These are phyloP conservation scores for Genyomyrus donnyi DNA, from an alignment of 2,113 vertebrate species.

Conservation along the genomic window DNA sequence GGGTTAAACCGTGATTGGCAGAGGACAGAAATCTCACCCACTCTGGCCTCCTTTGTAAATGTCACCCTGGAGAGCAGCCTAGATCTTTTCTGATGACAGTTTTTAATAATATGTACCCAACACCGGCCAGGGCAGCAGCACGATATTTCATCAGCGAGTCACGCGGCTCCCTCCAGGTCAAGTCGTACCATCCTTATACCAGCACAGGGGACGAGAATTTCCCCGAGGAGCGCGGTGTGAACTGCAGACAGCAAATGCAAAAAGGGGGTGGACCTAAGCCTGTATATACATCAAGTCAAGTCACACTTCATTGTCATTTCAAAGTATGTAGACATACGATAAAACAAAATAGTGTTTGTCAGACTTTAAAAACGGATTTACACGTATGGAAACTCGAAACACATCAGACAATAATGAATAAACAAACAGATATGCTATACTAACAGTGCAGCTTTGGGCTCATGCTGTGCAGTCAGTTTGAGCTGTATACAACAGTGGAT, in stretches of 20 bases:
- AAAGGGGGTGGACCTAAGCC: background rate
- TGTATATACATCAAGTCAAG: background rate
- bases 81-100: background rate
- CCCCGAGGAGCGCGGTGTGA: background rate
- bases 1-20: background rate
- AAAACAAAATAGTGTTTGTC: background rate
- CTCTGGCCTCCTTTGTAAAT: background rate
- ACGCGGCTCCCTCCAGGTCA: background rate
- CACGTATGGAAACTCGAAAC: background rate
- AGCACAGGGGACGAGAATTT: background rate
- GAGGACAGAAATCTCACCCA: background rate
- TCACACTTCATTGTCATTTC: background rate
- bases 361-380: background rate
- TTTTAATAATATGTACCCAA: background rate
- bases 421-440: background rate
- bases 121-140: background rate
- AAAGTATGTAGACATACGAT: background rate
- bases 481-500: background rate
- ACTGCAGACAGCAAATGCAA: background rate
- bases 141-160: background rate
- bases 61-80: background rate
- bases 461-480: background rate
- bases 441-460: background rate
- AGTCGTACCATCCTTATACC: background rate
- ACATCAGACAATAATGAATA: background rate